Evolutionary conservation across 2,888 invertebrate species (phyloP), one percentile per base, ranked within the genome.

Genomic region (Eretmocerus hayati): DNA sequence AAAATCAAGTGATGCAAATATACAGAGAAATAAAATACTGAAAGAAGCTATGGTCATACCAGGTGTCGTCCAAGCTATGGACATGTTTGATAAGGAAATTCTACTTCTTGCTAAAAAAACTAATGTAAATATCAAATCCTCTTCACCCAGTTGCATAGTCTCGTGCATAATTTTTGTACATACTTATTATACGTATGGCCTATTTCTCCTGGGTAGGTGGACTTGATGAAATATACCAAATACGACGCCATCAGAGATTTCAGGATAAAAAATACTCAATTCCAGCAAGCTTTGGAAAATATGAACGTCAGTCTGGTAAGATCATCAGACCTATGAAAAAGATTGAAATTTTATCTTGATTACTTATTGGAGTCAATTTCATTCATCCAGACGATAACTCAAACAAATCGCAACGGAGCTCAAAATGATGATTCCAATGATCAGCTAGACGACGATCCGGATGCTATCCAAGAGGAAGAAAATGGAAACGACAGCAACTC

Each of bases 231-330:
- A 56, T 80, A 79, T 57, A 62, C 83, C 13, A 81, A 82, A 1
- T 70, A 79, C 60, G 81, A 83, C 9, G 77, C 77, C 1, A 79
- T 80, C 1, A 74, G 84, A 40, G 84, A 83, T 70, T 85, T 83
- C 64, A 72, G 80, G 51, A 78, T 82, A 52, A 76, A 76, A 48
- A 74, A 73, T 5, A 70, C 76, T 1, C 70, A 77, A 48, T 56
- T 82, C 21, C 73, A 76, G 50, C 75, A 80, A 54, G 75, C 75
- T 20, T 72, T 81, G 38, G 76, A 77, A 42, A 69, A 71, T 54
- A 58, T 69, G 51, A 62, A 69, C 36, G 47, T 56, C 2, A 69
- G 65, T 48, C 22, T 59, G 60, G 69, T 70, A 59, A 60, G 59
- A 42, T 40, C 16, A 40, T n/a, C 30, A 21, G 23, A 26, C 2